These are phyloP conservation scores for Malacoraja senta DNA, from an alignment of 2,797 vertebrate species.

Conservation along the genomic window DNA sequence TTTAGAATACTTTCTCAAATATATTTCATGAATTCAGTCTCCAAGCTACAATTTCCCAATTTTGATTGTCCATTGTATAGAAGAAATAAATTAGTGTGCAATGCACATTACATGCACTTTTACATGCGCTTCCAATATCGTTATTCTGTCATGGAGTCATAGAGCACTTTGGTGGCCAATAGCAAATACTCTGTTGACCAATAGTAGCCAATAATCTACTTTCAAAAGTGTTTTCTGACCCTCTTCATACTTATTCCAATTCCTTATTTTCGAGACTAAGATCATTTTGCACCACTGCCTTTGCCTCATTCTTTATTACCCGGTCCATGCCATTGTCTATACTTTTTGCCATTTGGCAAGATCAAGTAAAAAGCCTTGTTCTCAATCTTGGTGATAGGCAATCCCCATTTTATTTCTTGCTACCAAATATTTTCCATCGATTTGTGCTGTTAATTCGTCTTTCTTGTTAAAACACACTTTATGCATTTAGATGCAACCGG, in stretches of 20 bases:
- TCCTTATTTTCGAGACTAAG: background rate
- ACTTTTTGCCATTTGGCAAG: background rate
- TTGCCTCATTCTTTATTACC: background rate
- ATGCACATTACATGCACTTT: background rate
- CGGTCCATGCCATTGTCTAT: background rate
- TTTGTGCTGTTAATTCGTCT: too few relatives aligned
- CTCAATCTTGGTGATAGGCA: too few relatives aligned
- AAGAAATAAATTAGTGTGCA: too few relatives aligned
- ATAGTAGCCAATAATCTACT: background rate
- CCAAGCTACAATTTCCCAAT: too few relatives aligned
- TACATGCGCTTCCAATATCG: background rate
- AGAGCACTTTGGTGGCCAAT: background rate
- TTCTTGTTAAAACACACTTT: too few relatives aligned
- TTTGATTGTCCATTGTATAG: too few relatives aligned
- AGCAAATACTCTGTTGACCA: background rate
- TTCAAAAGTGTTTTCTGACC: background rate
- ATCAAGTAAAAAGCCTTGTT: too few relatives aligned
- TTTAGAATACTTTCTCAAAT: background rate
- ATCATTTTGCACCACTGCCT: background rate
- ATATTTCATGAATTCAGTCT: too few relatives aligned
- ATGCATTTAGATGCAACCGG: too few relatives aligned
- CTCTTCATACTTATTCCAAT: too few relatives aligned
- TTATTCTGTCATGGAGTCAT: background rate
- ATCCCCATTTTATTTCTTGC: too few relatives aligned
- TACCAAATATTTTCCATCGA: too few relatives aligned